A percentile compares a stretch with the other conserved stretches of the same genome.
Evolutionary conservation across 2,888 invertebrate species (phyloP).

Genomic region (Spicauda simplicius): DNA sequence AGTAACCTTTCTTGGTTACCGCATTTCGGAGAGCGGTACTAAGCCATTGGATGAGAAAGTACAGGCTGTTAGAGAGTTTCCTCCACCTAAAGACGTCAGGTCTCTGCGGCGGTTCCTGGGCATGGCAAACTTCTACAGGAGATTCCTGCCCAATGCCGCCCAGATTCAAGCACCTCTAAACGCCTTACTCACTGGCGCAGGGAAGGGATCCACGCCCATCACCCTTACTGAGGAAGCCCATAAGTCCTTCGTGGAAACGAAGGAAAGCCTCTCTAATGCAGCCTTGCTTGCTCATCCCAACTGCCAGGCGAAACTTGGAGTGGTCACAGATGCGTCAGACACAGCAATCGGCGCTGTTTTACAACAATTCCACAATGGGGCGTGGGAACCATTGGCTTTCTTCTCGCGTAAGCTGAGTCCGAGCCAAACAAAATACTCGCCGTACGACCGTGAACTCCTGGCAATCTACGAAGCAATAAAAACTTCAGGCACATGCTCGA

Average conservation of each 20-base stretch:
- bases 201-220: conserved; percentile 50
- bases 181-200: conserved; percentile 44
- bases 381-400: conserved; percentile 55
- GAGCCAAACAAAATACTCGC: conserved; percentile 51
- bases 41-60: neutral
- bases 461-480: conserved; percentile 56
- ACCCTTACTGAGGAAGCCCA: conserved; percentile 42
- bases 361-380: conserved; percentile 32
- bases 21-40: neutral
- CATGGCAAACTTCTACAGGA: conserved; percentile 10
- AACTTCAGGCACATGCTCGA: conserved; percentile 58
- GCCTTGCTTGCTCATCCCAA: conserved; percentile 45
- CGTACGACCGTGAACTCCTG: conserved; percentile 60
- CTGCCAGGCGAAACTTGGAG: conserved; percentile 44
- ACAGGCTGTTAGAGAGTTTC: neutral
- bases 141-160: conserved; percentile 39
- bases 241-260: conserved; percentile 13
- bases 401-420: conserved; percentile 53
- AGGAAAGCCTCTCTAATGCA: too few relatives aligned
- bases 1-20: neutral
- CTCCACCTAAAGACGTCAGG: neutral
- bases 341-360: conserved; percentile 44
- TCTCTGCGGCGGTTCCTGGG: neutral
- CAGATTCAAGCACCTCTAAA: too few relatives aligned
- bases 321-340: conserved; percentile 49